These are phyloP conservation scores for Echeneis naucrates DNA, from an alignment of 2,797 vertebrate genomes.

Conservation along the genomic window DNA sequence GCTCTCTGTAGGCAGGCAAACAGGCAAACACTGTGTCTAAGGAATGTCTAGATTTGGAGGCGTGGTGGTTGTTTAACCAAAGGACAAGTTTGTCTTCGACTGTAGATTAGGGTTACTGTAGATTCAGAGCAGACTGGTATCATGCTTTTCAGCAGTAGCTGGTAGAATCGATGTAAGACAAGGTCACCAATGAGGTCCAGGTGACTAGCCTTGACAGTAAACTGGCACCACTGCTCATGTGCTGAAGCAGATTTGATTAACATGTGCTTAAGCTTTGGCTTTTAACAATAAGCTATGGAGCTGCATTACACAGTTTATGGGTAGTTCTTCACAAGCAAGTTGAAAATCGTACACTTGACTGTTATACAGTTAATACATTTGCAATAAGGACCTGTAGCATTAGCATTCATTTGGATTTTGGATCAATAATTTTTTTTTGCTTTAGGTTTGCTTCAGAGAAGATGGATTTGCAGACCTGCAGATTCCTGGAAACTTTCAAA, in stretches of 20 bases:
- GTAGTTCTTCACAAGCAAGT: background rate
- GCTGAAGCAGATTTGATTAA: too few species aligned
- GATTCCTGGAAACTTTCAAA: conserved; percentile 16
- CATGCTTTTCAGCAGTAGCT: conserved; percentile 5
- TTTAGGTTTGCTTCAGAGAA: conserved; percentile 25
- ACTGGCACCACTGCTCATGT: background rate
- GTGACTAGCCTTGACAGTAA: background rate
- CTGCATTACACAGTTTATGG: background rate
- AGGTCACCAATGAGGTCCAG: background rate
- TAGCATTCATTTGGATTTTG: background rate
- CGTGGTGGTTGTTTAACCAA: conserved; percentile 5
- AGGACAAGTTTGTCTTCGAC: conserved; percentile 4
- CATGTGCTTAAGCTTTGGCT: background rate
- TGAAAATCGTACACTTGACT: background rate
- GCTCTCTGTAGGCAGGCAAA: conserved; percentile 11
- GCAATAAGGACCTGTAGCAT: background rate
- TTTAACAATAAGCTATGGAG: background rate
- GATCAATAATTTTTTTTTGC: too few species aligned
- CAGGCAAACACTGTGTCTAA: conserved; percentile 29
- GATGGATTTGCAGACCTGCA: conserved; percentile 26
- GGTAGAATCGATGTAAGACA: background rate
- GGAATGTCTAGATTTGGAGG: conserved; percentile 28
- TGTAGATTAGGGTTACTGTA: conserved; percentile 6
- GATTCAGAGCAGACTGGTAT: conserved; percentile 9
- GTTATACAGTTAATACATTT: background rate